These are phyloP conservation scores for Burhinus oedicnemus DNA, from an alignment of 2,113 vertebrate genomes.

Conservation along the genomic window DNA sequence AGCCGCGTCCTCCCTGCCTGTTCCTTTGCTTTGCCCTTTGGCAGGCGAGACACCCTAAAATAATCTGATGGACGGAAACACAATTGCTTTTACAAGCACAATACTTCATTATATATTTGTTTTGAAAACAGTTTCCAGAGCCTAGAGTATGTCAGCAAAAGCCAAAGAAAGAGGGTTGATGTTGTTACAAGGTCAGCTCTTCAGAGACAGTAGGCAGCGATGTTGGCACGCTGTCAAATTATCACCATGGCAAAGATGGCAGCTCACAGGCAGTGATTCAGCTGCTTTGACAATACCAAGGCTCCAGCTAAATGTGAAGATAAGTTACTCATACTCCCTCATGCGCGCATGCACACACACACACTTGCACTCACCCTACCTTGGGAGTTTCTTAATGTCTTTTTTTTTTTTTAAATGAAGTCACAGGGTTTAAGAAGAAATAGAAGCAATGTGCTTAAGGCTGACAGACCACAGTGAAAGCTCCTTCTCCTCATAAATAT, in stretches of 20 bases:
- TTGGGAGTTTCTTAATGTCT: neutral
- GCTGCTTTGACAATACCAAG: conserved; percentile 58
- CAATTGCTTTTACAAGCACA: conserved; percentile 70
- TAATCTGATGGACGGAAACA: conserved; percentile 54
- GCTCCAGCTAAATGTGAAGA: conserved; percentile 27
- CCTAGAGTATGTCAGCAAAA: conserved; percentile 71
- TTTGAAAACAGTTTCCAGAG: conserved; percentile 74
- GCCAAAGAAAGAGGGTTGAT: conserved; percentile 63
- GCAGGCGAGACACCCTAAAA: conserved; percentile 26
- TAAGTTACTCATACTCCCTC: neutral
- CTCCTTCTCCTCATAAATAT: neutral
- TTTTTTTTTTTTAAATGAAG: neutral
- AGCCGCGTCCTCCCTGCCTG: neutral
- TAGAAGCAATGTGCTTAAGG: neutral
- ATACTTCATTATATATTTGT: conserved; percentile 69
- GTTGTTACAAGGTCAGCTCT: conserved; percentile 74
- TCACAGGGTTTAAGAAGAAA: neutral
- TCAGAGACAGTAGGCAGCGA: conserved; percentile 57
- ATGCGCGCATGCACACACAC: neutral
- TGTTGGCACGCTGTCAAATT: conserved; percentile 56
- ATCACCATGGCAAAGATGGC: conserved; percentile 58
- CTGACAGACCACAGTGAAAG: neutral
- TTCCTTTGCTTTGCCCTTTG: conserved; percentile 18
- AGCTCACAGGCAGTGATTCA: conserved; percentile 65
- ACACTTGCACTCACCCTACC: neutral